A percentile compares a stretch with the other conserved stretches of the same genome.
Conservation (phyloP, 1,140 invertebrate species). For the Tetramorium parvispinum region DNA sequence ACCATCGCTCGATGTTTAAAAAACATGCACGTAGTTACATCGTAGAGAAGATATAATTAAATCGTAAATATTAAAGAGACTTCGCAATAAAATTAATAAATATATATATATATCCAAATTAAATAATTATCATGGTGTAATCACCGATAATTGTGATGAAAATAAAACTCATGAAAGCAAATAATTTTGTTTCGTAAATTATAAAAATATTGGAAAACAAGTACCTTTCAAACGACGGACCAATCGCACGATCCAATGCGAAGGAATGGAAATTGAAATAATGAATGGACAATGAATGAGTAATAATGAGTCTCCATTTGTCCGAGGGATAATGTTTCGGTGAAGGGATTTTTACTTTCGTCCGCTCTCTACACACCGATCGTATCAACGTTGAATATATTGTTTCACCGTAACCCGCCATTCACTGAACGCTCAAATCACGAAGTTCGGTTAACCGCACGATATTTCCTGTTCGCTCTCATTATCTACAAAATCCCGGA, state of each 20-base stretch:
- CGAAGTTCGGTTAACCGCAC: slow-evolving; percentile 81
- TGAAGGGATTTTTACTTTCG: slow-evolving; percentile 35
- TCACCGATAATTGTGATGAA: slow-evolving; percentile 24
- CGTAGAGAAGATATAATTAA: not conserved
- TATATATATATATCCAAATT: not conserved
- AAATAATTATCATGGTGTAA: slow-evolving; percentile 43
- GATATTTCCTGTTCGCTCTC: slow-evolving; percentile 78
- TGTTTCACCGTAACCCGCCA: slow-evolving; percentile 39
- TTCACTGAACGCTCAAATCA: slow-evolving; percentile 62
- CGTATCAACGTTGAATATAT: slow-evolving; percentile 24
- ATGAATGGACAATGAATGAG: slow-evolving; percentile 27
- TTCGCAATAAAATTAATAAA: slow-evolving; percentile 20
- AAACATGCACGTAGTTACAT: not conserved
- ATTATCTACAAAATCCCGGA: slow-evolving; percentile 79
- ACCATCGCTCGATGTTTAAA: slow-evolving; percentile 6
- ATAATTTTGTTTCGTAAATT: slow-evolving; percentile 10
- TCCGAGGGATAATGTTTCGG: slow-evolving; percentile 7
- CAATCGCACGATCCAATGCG: not conserved
- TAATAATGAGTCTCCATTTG: slow-evolving; percentile 31
- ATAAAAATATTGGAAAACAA: slow-evolving; percentile 27
- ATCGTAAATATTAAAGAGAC: slow-evolving; percentile 16
- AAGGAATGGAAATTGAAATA: slow-evolving; percentile 18
- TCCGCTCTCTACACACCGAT: slow-evolving; percentile 27
- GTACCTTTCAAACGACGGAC: not conserved
- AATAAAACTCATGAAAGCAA: slow-evolving; percentile 12